A percentile compares a stretch with the other conserved stretches of the same genome.
These are phyloP conservation scores for Sinosuthora webbiana DNA, from an alignment of 2,113 vertebrate genomes.

Conservation along the genomic window DNA sequence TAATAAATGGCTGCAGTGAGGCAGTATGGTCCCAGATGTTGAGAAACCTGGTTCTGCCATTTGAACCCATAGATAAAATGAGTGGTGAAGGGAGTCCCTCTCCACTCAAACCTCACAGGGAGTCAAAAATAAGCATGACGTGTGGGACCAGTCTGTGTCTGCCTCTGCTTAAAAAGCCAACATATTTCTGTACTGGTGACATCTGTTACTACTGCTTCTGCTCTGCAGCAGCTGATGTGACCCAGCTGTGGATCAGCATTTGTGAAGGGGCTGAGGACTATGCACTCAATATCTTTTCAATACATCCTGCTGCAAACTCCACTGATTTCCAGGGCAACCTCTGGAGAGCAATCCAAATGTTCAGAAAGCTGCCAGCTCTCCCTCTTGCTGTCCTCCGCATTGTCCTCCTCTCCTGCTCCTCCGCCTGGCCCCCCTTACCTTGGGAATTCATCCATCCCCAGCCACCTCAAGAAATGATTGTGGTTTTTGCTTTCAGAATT, in stretches of 20 bases:
- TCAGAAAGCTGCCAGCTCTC: not conserved
- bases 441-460: not conserved
- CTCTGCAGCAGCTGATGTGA: constrained; percentile 37
- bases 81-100: not conserved
- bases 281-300: constrained; percentile 19
- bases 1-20: not conserved
- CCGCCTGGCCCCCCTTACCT: not conserved
- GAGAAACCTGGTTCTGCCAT: not conserved
- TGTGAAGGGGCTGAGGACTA: constrained; percentile 31
- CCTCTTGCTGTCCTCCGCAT: not conserved
- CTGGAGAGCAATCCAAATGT: not conserved
- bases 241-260: constrained; percentile 41
- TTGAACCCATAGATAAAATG: not conserved
- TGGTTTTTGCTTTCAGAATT: not conserved
- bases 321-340: not conserved
- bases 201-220: not conserved
- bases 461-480: not conserved
- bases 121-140: not conserved
- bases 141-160: not conserved
- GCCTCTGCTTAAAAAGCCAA: not conserved
- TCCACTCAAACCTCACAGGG: not conserved
- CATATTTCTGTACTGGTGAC: not conserved
- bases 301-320: not conserved
- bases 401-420: not conserved
- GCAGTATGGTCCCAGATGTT: not conserved